Evolutionary conservation across 2,113 vertebrate genomes (phyloP).

Genomic region (Saguinus imperator): DNA sequence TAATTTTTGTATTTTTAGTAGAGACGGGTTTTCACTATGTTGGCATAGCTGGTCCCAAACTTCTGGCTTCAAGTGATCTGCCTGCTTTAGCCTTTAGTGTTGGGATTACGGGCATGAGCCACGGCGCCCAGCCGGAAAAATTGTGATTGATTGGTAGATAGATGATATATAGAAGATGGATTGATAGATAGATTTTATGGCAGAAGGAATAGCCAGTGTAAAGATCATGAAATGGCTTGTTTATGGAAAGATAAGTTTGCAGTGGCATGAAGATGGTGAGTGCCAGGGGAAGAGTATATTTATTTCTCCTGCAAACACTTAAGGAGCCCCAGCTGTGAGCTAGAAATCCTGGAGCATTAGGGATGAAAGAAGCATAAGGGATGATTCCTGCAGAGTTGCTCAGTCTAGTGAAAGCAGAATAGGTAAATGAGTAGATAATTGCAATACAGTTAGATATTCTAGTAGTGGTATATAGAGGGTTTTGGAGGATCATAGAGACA

Average conservation of each 20-base stretch:
- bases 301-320: background rate
- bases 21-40: too few relatives aligned
- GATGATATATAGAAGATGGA: too few relatives aligned
- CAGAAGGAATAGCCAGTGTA: background rate
- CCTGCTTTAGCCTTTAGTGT: too few relatives aligned
- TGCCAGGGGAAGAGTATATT: background rate
- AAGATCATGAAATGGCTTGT: background rate
- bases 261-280: background rate
- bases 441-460: background rate
- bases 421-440: background rate
- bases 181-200: conserved; percentile 14
- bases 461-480: background rate
- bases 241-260: background rate
- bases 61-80: too few relatives aligned
- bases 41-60: too few relatives aligned
- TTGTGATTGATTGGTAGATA: too few relatives aligned
- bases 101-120: too few relatives aligned
- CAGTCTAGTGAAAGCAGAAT: background rate
- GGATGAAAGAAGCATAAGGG: background rate
- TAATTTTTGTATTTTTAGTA: too few relatives aligned
- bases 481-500: background rate
- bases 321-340: background rate
- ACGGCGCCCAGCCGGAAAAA: too few relatives aligned
- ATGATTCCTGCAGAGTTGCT: background rate
- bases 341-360: background rate